Conservation (phyloP, 2,113 vertebrate genomes). For the Parotia lawesii region DNA sequence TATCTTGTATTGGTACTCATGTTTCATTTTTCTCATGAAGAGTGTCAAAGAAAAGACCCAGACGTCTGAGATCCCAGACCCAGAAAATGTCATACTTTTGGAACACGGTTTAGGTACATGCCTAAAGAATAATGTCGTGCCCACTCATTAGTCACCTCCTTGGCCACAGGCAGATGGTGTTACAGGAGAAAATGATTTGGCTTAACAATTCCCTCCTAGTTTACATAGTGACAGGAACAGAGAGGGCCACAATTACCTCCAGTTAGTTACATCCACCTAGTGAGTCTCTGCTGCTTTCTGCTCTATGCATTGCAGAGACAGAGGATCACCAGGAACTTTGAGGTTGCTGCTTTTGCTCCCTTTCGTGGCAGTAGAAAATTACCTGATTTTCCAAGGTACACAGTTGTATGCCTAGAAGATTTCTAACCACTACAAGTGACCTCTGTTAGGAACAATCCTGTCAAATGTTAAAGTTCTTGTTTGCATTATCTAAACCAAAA, state of each 20-base stretch:
- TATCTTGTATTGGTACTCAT: neutral
- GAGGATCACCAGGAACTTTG: neutral
- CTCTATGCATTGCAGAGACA: neutral
- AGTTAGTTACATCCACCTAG: neutral
- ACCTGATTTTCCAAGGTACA: neutral
- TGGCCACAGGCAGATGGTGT: neutral
- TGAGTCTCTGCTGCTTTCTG: neutral
- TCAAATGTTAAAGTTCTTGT: neutral
- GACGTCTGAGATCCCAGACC: neutral
- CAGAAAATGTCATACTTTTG: neutral
- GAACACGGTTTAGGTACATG: fast-evolving
- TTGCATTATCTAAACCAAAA: neutral
- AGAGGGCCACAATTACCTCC: neutral
- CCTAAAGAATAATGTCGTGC: neutral
- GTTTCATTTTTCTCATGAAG: neutral
- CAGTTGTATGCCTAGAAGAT: neutral
- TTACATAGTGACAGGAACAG: neutral
- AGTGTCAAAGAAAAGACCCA: neutral
- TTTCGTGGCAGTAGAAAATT: neutral
- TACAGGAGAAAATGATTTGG: neutral
- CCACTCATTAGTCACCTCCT: neutral
- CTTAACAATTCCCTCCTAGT: neutral
- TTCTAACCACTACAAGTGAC: neutral
- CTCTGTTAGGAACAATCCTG: neutral
- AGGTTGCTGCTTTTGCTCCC: neutral